A percentile compares a stretch with the other conserved stretches of the same genome.
These are phyloP conservation scores for Phrynosoma platyrhinos DNA, from an alignment of 2,113 vertebrate species.

Conservation along the genomic window DNA sequence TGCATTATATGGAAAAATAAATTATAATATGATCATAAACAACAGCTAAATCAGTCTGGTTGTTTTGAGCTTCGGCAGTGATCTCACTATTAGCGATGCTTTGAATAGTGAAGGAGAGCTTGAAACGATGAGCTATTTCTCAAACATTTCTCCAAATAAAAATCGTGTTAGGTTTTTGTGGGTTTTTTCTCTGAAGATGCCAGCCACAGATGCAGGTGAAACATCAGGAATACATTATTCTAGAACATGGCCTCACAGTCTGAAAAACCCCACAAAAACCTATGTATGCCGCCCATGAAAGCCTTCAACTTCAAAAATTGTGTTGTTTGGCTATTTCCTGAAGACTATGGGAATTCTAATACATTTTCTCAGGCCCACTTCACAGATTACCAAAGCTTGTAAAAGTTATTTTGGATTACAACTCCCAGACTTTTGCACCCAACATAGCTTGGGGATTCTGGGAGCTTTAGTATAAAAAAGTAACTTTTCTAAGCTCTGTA, in stretches of 20 bases:
- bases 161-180: too few species aligned
- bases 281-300: too few species aligned
- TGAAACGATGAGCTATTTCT: slow-evolving; percentile 32
- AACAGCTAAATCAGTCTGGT: slow-evolving; percentile 49
- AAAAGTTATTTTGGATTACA: not conserved
- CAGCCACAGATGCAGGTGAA: too few species aligned
- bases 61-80: slow-evolving; percentile 49
- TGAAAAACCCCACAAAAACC: too few species aligned
- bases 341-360: not conserved
- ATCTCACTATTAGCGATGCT: slow-evolving; percentile 31
- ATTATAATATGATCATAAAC: slow-evolving; percentile 58
- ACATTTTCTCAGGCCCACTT: not conserved
- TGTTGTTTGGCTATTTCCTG: not conserved
- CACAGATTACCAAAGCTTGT: not conserved
- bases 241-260: too few species aligned
- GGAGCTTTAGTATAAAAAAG: too few species aligned
- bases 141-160: not conserved
- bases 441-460: too few species aligned
- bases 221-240: too few species aligned
- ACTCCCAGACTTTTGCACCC: too few species aligned
- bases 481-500: too few species aligned
- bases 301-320: too few species aligned
- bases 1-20: slow-evolving; percentile 65
- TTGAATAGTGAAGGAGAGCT: slow-evolving; percentile 66
- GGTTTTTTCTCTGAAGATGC: too few species aligned